Base-by-base conservation (phyloP, 2,113 vertebrate genomes). In the Atherinomorus stipes region DNA sequence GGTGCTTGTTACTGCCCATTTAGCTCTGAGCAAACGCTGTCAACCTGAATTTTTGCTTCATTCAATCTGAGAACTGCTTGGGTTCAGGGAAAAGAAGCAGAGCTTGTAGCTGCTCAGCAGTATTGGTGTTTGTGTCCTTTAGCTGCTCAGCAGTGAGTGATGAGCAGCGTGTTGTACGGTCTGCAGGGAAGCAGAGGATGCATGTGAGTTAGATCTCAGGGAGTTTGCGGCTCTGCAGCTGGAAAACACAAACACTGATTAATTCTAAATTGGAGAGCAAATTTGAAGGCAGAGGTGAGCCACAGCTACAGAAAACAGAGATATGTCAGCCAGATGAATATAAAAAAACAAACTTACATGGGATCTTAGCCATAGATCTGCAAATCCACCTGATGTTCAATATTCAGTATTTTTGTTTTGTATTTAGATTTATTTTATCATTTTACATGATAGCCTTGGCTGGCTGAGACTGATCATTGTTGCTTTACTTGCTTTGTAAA, bases 381-480 rank as follows among this genome's bases (percentile, higher is more conserved):
- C 51, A 59, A 56, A 64, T 79, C 69, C 74, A 19, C 12, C 25
- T 64, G 38, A 34, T 71, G 34, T 76, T 73, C 52, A 28, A 54
- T 40, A 31, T 68, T 59, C 13, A 26, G 3, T 51, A 52, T 73
- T 71, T 65, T 26, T 28, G 61, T 64, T 45, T 42, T 71, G n/a
- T 73, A 66, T 81, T 84, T 56, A 54, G 52, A 78, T 78, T 79
- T 66, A 44, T 71, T 34, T 52, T 47, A 78, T 51, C 66, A 67
- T 76, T 85, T 44, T 44, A 75, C 74, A 65, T 87, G 84, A 90
- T 85, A 69, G 84, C 86, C 90, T 92, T 93, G 86, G 92, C 89
- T 91, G 91, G 85, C 91, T 93, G 87, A 90, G 91, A 93, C 89
- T 72, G 87, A 91, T 92, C 80, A 88, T 88, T 82, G 68, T 77